phyloP scores from a whole-genome alignment of 2,888 invertebrate species.

The Andrena haemorrhoa region DNA sequence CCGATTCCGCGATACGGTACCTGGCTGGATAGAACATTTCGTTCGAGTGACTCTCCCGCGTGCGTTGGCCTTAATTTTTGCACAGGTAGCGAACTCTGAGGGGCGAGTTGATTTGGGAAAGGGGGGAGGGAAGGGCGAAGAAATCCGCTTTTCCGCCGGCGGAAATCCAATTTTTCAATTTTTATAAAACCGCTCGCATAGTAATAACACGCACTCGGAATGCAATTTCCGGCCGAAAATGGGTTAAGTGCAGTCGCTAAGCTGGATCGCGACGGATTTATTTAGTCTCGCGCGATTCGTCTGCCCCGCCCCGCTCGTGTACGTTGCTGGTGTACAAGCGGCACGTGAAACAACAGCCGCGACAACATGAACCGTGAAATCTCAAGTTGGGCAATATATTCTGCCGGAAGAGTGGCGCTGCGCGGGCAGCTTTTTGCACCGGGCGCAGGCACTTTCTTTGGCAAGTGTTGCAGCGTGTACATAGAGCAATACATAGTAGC shows the following conservation, averaged over 20 bases:
- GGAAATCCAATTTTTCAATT: slow-evolving; percentile 46
- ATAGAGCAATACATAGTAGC: no score
- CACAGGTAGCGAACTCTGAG: neutral
- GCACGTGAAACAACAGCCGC: slow-evolving; percentile 44
- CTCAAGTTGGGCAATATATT: slow-evolving; percentile 37
- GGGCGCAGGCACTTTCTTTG: neutral
- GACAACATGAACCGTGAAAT: slow-evolving; percentile 31
- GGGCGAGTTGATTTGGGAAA: neutral
- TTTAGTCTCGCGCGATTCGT: slow-evolving; percentile 39
- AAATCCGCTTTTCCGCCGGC: slow-evolving; percentile 33
- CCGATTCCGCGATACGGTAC: slow-evolving; percentile 5
- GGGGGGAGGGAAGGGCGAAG: neutral
- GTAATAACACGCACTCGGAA: slow-evolving; percentile 37
- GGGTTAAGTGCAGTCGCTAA: slow-evolving; percentile 48
- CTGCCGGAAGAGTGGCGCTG: slow-evolving; percentile 22
- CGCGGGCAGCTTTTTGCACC: slow-evolving; percentile 6
- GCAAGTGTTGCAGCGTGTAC: neutral
- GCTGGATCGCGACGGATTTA: slow-evolving; percentile 55
- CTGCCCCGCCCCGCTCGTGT: neutral
- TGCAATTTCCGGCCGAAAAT: slow-evolving; percentile 50
- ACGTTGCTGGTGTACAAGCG: slow-evolving; percentile 2
- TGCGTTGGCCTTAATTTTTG: neutral
- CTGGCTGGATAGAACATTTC: neutral
- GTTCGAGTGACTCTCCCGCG: neutral
- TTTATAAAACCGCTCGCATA: slow-evolving; percentile 33